These are phyloP conservation scores for Plemyria rubiginata DNA, from an alignment of 2,888 invertebrate species.

Conservation along the genomic window DNA sequence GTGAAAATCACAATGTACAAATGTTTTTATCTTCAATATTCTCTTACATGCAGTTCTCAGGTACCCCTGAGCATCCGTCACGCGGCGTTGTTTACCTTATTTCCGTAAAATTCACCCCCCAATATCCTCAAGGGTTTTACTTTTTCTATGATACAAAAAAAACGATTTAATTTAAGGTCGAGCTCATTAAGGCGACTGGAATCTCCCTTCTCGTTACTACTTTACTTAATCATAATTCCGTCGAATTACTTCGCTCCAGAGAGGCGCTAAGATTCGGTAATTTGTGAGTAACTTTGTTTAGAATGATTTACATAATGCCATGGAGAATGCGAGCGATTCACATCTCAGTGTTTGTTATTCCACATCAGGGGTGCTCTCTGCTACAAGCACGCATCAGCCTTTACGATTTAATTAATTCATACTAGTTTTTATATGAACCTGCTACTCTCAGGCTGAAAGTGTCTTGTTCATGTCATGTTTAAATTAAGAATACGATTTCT, in stretches of 20 bases:
- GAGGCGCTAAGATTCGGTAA: slow-evolving; percentile 19
- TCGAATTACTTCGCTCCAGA: slow-evolving; percentile 6
- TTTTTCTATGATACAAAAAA: not conserved
- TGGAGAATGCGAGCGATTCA: slow-evolving; percentile 26
- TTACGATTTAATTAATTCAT: not conserved
- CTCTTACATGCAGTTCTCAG: not conserved
- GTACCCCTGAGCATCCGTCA: no score
- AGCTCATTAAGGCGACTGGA: not conserved
- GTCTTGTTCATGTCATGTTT: not conserved
- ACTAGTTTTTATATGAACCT: not conserved
- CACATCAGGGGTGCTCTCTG: slow-evolving; percentile 6
- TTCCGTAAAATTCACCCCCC: not conserved
- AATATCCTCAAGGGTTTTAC: no score
- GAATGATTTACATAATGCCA: slow-evolving; percentile 33
- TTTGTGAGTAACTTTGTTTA: slow-evolving; percentile 25
- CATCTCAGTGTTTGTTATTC: slow-evolving; percentile 15
- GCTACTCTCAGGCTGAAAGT: no score
- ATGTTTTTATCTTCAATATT: no score
- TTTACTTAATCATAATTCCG: slow-evolving; percentile 19
- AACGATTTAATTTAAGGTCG: not conserved
- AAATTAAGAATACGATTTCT: no score
- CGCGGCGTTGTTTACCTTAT: not conserved
- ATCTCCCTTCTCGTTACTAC: slow-evolving; percentile 13
- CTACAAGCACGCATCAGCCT: not conserved
- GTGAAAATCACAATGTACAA: no score